Percentiles rank a stretch among this genome's conserved stretches.
These are phyloP conservation scores for Melinaea menophilus DNA, from an alignment of 2,888 invertebrate genomes.

Conservation along the genomic window DNA sequence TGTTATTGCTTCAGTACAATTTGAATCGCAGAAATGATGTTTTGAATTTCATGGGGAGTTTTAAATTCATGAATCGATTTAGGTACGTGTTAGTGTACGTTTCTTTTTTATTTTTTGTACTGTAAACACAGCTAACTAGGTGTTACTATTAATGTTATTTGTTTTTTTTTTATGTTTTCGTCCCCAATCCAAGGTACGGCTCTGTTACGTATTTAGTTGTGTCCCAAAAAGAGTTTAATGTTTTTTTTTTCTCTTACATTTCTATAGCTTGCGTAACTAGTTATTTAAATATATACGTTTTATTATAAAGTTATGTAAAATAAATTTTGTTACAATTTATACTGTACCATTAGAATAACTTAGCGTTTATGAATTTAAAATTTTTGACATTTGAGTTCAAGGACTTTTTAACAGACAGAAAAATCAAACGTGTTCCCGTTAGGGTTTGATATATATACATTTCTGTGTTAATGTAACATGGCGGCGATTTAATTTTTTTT, in stretches of 20 bases:
- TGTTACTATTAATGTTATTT: too few species aligned
- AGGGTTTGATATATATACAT: neutral
- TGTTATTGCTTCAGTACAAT: conserved; percentile 55
- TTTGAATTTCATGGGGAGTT: conserved; percentile 47
- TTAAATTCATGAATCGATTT: conserved; percentile 22
- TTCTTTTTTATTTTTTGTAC: too few species aligned
- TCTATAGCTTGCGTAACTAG: too few species aligned
- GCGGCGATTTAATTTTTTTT: too few species aligned
- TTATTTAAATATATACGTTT: neutral
- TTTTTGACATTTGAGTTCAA: conserved; percentile 23
- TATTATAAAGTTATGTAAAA: neutral
- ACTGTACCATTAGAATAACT: conserved; percentile 16
- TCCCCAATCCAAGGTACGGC: too few species aligned
- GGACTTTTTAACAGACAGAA: conserved; percentile 9
- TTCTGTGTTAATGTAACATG: too few species aligned
- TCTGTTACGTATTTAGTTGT: too few species aligned
- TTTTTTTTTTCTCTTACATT: too few species aligned
- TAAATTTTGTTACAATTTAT: neutral
- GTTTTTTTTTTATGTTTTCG: too few species aligned
- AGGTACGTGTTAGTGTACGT: too few species aligned
- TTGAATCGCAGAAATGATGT: conserved; percentile 54
- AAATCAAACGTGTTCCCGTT: conserved; percentile 30
- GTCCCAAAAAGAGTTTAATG: too few species aligned
- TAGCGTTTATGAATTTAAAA: conserved; percentile 24
- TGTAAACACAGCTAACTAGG: too few species aligned